Evolutionary conservation across 2,888 invertebrate species (phyloP), one percentile per base, ranked within the genome.

Genomic region (Pimpla rufipes): DNA sequence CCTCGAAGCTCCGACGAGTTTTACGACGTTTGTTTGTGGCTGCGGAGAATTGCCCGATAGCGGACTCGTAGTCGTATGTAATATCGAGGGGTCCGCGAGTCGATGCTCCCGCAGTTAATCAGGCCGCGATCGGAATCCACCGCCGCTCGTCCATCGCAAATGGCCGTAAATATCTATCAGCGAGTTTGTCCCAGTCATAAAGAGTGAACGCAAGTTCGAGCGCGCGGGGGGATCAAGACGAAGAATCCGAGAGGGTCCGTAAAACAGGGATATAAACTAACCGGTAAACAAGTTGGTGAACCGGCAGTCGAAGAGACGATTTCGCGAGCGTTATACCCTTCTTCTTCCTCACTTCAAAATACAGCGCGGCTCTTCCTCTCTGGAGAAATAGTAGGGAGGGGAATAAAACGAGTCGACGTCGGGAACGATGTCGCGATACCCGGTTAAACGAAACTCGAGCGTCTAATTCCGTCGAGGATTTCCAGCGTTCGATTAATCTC

Each of bases 371-470:
- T 5, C 5, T 5, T 68, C 64, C 55, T 79, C 29, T 66, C 76
- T 4, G 5, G 50, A 57, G 52, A 64, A 21, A 21, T 21, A 52
- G 66, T 47, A 62, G 18, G 55, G 42, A 66, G 47, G 35, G 13
- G 40, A 68, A 29, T 37, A 67, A 67, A 76, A 45, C 52, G 45
- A 78, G 74, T 67, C 66, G 77, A 79, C 67, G 71, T 84, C 79
- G 29, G 3, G 71, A 62, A 77, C 52, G 79, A 70, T 62, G 79
- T 73, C 62, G 80, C 64, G 55, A 77, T 64, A 77, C 77, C 62
- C 78, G 80, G 75, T 81, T 70, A 78, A 84, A 81, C 74, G 80
- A 73, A 84, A 81, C 80, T 84, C 64, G 84, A 84, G 64, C 80
- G 77, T 81, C 78, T 79, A 71, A 83, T 79, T 71, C 79, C 79